These are phyloP conservation scores for Chrysolina haemoptera DNA, from an alignment of 2,888 invertebrate species.

Conservation along the genomic window DNA sequence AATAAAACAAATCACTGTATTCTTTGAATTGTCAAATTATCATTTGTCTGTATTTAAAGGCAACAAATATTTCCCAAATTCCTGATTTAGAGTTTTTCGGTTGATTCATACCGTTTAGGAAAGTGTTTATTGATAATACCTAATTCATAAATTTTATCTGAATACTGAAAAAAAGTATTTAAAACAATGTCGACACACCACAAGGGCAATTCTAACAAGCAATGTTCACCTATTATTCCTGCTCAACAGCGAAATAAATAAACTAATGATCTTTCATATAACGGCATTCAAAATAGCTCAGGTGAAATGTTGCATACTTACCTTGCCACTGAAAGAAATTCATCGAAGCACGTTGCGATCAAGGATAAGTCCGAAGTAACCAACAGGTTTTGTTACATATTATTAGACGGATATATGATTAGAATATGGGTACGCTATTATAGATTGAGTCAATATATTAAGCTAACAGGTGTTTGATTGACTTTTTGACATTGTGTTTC, in stretches of 20 bases:
- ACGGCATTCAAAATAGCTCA: conserved; percentile 3
- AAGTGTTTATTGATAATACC: no score
- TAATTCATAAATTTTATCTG: no score
- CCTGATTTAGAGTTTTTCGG: no score
- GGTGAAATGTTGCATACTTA: conserved; percentile 3
- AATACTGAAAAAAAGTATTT: no score
- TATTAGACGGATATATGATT: neutral
- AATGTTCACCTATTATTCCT: neutral
- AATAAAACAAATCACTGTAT: no score
- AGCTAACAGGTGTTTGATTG: neutral
- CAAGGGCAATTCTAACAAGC: no score
- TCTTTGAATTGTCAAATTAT: no score
- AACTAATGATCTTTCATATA: neutral
- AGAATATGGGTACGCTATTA: no score
- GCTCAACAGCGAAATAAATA: neutral
- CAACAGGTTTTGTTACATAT: conserved; percentile 1
- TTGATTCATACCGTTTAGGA: no score
- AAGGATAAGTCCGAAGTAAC: conserved; percentile 7
- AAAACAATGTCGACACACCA: no score
- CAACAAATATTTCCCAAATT: no score
- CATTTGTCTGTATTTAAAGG: no score
- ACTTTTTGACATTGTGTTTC: neutral
- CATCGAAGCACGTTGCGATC: neutral
- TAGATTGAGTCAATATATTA: neutral
- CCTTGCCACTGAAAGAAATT: neutral